A percentile compares a stretch with the other conserved stretches of the same genome.
Evolutionary conservation across 2,888 invertebrate species (phyloP).

Genomic region (Nowickia ferox): DNA sequence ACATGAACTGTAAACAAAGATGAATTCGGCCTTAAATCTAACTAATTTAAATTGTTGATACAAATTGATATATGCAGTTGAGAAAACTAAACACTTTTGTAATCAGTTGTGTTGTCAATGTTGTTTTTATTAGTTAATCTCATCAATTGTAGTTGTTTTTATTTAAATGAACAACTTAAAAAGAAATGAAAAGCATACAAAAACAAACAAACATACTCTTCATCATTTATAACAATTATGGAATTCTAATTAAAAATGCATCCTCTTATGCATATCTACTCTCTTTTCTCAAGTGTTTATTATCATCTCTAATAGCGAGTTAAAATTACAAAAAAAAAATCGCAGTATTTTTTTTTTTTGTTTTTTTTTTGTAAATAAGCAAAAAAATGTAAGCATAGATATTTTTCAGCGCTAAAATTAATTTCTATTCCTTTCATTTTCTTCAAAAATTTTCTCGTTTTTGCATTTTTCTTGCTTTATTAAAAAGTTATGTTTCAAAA

Average conservation of each 20-base stretch:
- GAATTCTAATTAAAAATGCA: conserved; percentile 54
- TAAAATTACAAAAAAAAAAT: conserved; percentile 42
- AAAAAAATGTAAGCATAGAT: conserved; percentile 8
- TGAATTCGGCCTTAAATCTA: no score
- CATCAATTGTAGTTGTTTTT: no score
- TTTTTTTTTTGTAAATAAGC: conserved; percentile 48
- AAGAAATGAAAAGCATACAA: no score
- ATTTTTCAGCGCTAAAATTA: conserved; percentile 48
- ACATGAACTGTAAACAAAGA: no score
- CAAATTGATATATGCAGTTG: no score
- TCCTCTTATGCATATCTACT: conserved; percentile 28
- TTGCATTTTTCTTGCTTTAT: conserved; percentile 1
- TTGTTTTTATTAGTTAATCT: no score
- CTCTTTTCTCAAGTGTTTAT: conserved; percentile 2
- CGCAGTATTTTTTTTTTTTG: neutral
- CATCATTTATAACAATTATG: conserved; percentile 18
- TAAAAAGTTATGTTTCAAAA: conserved; percentile 40
- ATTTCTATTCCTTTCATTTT: conserved; percentile 42
- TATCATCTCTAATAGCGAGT: conserved; percentile 27
- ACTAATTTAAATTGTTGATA: no score
- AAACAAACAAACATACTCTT: neutral
- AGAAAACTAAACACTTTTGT: no score
- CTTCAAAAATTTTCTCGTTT: conserved; percentile 18
- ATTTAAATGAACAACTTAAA: no score
- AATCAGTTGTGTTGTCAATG: no score